Evolutionary conservation across 2,888 invertebrate genomes (phyloP), one percentile per base, ranked within the genome.

Genomic region (Oligia fasciuncula): DNA sequence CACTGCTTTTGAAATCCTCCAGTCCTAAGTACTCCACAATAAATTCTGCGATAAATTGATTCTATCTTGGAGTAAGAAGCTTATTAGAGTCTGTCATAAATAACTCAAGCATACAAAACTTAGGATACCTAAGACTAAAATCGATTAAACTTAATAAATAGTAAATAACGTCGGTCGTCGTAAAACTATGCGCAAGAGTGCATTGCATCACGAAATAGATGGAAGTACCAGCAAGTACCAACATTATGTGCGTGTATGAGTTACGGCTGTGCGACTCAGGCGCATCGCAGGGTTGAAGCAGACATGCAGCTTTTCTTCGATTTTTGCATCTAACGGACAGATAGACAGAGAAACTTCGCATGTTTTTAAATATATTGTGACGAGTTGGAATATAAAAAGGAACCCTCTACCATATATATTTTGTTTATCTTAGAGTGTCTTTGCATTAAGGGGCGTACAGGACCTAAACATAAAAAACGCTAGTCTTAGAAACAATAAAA

Each of bases 201-300:
- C 73, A 87, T 90, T 89, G 90, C 91, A 89, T 88, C 89, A 91
- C 84, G 71, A 88, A 76, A 87, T 85, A 77, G 85, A 85, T 85
- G 80, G 85, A 84, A 77, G 85, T 84, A 81, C 84, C 54, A 51
- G 75, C 75, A 11, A 80, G 82, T 80, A 83, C 77, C 54, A 57
- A 80, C 73, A 66, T 75, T 83, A 83, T 87, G 82, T 82, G 81
- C 81, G 80, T 85, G 88, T 87, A 86, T 88, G 87, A 91, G 85
- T 88, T 89, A 88, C 86, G 77, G 73, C 81, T 80, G 78, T 81
- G 72, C 72, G 78, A 76, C 84, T 88, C 78, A 68, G 81, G 82
- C 81, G 80, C 84, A 79, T 83, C 57, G 66, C 77, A 90, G 89
- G 90, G 90, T 72, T 89, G 86, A n/a, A 43, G 72, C 69, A 51